Conservation (phyloP, 1,140 invertebrate species). For the Diploscapter pachys region DNA sequence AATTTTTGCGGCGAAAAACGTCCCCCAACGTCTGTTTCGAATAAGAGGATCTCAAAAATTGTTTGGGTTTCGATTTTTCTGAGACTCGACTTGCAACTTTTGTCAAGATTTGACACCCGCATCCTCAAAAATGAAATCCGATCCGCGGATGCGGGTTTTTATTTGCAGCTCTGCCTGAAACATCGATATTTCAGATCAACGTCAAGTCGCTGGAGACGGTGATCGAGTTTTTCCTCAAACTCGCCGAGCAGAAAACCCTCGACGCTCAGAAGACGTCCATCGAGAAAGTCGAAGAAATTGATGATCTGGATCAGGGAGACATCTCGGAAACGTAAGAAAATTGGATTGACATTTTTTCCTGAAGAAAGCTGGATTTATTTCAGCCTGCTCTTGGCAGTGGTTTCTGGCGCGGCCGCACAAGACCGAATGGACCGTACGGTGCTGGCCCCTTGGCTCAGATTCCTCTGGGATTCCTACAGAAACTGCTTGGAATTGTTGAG, state of each 20-base stretch:
- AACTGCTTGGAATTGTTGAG: slow-evolving; percentile 93
- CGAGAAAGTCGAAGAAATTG: slow-evolving; percentile 81
- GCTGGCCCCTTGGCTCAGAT: slow-evolving; percentile 96
- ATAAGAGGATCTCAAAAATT: too few species aligned
- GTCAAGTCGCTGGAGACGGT: slow-evolving; percentile 90
- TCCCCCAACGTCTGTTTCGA: too few species aligned
- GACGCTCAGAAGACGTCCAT: slow-evolving; percentile 87
- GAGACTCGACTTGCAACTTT: too few species aligned
- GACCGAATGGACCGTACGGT: slow-evolving; percentile 92
- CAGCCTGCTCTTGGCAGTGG: slow-evolving; percentile 72
- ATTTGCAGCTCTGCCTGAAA: too few species aligned
- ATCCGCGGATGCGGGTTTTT: too few species aligned
- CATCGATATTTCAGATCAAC: slow-evolving; percentile 68
- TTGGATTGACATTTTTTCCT: not conserved
- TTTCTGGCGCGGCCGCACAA: slow-evolving; percentile 94
- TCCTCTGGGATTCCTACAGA: slow-evolving; percentile 98
- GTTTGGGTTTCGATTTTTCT: too few species aligned
- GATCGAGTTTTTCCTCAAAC: slow-evolving; percentile 81
- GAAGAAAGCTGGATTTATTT: slow-evolving; percentile 29
- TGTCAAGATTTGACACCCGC: too few species aligned
- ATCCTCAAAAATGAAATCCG: too few species aligned
- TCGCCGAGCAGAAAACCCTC: slow-evolving; percentile 93
- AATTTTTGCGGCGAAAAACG: too few species aligned
- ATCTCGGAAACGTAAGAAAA: slow-evolving; percentile 84
- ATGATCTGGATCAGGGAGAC: slow-evolving; percentile 93